Evolutionary conservation across 2,888 invertebrate genomes (phyloP), one percentile per base, ranked within the genome.

Genomic region (Latrodectus hesperus): DNA sequence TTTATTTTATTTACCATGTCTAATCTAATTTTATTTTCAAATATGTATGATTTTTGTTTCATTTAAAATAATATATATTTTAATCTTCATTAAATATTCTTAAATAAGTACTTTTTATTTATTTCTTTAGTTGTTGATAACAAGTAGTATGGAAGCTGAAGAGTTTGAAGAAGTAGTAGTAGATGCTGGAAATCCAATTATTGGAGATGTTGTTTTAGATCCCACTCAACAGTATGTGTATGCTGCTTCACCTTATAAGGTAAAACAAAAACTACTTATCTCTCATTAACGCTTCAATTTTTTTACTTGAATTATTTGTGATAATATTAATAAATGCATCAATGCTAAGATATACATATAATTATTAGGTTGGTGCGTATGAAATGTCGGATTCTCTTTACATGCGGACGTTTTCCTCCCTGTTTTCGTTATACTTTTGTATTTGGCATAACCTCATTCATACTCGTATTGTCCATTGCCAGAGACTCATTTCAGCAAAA

Each of bases 121-220:
- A 64, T 53, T 14, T 81, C 92, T 94, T 92, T 93, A 94, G 95
- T 92, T 95, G 92, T 92, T 96, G 60, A 93, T 96, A 60, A 95
- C 96, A 51, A 95, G 95, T 17, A 94, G 92, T 26, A 91, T 94
- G 55, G 93, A 93, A 88, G 96, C 96, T 14, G 94, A 96, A 67
- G 95, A 97, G 92, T 99, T 98, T 92, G 97, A 96, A 91, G 96
- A 96, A 92, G 95, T 98, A 87, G 92, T 94, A 17, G 95, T 98
- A 71, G 96, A 97, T 91, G 94, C 95, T 22, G 92, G 92, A 16
- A 95, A 95, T 72, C 95, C 95, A 91, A 95, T 99, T 90, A 93
- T 98, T 88, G 96, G 97, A 8, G 98, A 99, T 92, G 96, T 98
- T 90, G 94, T 95, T 90, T 94, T 98, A 91, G 96, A 98, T 89